Conservation (phyloP, 2,888 invertebrate genomes). For the Hololepta plana region DNA sequence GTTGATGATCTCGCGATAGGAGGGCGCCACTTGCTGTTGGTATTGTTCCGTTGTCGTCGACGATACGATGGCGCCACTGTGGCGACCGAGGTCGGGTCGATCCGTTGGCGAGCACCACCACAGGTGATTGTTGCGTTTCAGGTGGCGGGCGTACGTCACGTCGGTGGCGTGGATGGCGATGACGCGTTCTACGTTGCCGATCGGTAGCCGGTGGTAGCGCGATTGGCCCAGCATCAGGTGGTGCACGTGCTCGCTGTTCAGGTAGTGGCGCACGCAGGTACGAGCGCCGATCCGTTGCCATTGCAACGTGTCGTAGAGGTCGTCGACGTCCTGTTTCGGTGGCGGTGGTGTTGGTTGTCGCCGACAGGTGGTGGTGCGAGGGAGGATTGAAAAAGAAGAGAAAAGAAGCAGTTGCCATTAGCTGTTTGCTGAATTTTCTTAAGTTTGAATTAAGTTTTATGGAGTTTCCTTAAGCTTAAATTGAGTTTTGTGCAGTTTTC, state of each 20-base stretch:
- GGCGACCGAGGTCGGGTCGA: constrained; percentile 94
- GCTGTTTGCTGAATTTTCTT: no score
- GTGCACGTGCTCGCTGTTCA: constrained; percentile 53
- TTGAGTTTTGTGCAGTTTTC: no score
- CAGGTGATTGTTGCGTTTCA: constrained; percentile 79
- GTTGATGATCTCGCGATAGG: no score
- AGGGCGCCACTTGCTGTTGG: no score
- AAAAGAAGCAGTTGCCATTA: no score
- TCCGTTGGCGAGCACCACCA: constrained; percentile 88
- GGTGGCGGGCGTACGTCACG: constrained; percentile 81
- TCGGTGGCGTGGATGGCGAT: constrained; percentile 82
- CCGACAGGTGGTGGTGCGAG: no score
- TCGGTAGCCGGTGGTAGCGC: constrained; percentile 80
- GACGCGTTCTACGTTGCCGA: constrained; percentile 80
- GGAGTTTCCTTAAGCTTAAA: no score
- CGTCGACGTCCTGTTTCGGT: constrained; percentile 59
- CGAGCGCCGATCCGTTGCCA: constrained; percentile 85
- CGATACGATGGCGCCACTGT: no score
- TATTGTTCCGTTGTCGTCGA: no score
- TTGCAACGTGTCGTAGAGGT: constrained; percentile 64
- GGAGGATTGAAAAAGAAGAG: no score
- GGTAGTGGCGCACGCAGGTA: constrained; percentile 72
- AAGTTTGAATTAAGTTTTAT: no score
- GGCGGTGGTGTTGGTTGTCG: no score
- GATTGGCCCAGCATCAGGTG: constrained; percentile 58